Evolutionary conservation across 2,797 vertebrate genomes (phyloP).

Genomic region (Gymnocypris eckloni): DNA sequence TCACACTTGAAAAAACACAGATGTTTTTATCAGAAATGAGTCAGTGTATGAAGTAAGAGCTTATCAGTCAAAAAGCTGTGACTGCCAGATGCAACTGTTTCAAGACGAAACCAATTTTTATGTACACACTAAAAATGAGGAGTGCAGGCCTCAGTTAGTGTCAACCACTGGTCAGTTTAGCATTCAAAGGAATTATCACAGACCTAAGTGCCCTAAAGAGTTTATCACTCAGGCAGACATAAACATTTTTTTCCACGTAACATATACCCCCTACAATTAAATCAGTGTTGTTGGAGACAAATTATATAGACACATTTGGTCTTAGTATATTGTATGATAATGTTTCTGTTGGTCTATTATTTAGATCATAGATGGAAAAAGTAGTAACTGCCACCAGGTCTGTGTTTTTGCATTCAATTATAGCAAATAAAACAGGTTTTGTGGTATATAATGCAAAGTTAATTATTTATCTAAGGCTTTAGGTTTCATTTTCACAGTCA

Average conservation of each 20-base stretch:
- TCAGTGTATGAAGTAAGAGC: conserved; percentile 75
- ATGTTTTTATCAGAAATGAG: conserved; percentile 84
- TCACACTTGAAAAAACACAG: conserved; percentile 77
- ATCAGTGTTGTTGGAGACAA: not conserved
- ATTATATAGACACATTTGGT: not conserved
- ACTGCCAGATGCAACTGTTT: conserved; percentile 76
- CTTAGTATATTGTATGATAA: not conserved
- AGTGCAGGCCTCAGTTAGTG: conserved; percentile 64
- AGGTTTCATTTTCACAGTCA: conserved; percentile 67
- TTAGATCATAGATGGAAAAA: not conserved
- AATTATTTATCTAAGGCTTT: conserved; percentile 64
- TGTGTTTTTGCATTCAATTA: conserved; percentile 17
- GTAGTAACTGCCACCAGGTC: not conserved
- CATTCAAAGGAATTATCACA: conserved; percentile 43
- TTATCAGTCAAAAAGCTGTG: conserved; percentile 66
- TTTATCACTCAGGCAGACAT: conserved; percentile 24
- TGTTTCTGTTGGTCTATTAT: not conserved
- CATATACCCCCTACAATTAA: not conserved
- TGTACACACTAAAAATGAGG: conserved; percentile 70
- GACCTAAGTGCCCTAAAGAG: conserved; percentile 39
- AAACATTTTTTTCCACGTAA: conserved; percentile 3
- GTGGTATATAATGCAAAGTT: conserved; percentile 52
- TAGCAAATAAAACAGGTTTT: conserved; percentile 34
- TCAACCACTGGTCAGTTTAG: conserved; percentile 70
- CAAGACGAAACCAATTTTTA: conserved; percentile 70